Conservation (phyloP, 2,888 invertebrate species). For the Camptogramma bilineatum region DNA sequence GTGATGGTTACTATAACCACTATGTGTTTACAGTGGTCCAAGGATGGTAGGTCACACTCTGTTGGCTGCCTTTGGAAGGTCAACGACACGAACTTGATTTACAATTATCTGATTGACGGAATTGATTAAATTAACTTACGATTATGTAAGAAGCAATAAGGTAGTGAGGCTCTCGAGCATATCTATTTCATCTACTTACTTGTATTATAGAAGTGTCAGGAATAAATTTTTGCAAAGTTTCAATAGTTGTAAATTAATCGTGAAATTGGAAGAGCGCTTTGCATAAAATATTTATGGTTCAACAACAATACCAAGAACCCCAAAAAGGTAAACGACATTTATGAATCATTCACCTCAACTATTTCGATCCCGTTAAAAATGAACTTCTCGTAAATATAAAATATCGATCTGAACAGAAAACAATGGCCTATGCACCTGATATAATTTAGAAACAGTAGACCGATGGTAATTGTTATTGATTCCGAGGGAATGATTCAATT, state of each 20-base stretch:
- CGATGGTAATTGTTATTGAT: conserved; percentile 62
- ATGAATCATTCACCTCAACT: conserved; percentile 49
- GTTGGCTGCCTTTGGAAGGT: conserved; percentile 51
- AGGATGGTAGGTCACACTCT: conserved; percentile 59
- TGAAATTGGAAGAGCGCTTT: too few relatives aligned
- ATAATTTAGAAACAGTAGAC: conserved; percentile 57
- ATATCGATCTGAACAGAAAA: conserved; percentile 58
- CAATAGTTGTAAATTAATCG: too few relatives aligned
- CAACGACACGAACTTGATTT: conserved; percentile 58
- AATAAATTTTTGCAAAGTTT: too few relatives aligned
- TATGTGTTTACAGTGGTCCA: conserved; percentile 20
- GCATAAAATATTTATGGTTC: too few relatives aligned
- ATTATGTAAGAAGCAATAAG: conserved; percentile 34
- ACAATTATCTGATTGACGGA: conserved; percentile 41
- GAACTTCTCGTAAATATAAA: conserved; percentile 48
- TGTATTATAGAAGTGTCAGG: too few relatives aligned
- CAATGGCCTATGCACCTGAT: conserved; percentile 61
- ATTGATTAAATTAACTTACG: conserved; percentile 41
- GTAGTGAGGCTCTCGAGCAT: conserved; percentile 13
- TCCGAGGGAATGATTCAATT: conserved; percentile 61
- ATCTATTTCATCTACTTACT: not conserved
- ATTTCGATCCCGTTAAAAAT: conserved; percentile 46
- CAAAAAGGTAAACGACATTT: conserved; percentile 41
- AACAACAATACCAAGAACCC: conserved; percentile 9
- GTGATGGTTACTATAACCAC: not conserved